A percentile compares a stretch with the other conserved stretches of the same genome.
These are phyloP conservation scores for Crocallis elinguaria DNA, from an alignment of 2,888 invertebrate species.

Conservation along the genomic window DNA sequence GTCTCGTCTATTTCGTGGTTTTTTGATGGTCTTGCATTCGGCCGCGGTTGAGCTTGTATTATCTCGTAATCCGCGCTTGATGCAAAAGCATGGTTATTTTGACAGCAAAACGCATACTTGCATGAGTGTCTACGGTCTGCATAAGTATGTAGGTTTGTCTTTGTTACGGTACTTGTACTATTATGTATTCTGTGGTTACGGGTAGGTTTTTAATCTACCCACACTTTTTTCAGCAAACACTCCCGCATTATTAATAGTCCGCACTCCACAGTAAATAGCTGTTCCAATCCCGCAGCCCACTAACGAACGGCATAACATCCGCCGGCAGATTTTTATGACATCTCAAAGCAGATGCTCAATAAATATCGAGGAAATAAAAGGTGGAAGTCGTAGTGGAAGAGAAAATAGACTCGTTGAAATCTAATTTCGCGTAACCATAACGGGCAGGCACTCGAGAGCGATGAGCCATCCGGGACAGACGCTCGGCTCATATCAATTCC, in stretches of 20 bases:
- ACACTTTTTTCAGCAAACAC: not conserved
- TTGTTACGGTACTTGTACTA: too few relatives aligned
- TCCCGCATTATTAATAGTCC: not conserved
- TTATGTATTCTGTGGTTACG: too few relatives aligned
- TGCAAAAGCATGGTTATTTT: too few relatives aligned
- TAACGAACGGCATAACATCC: conserved; percentile 32
- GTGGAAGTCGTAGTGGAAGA: conserved; percentile 62
- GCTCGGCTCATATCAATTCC: conserved; percentile 79
- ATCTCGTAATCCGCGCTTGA: too few relatives aligned
- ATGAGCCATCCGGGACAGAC: conserved; percentile 82
- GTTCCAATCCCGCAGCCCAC: conserved; percentile 25
- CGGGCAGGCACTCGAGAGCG: conserved; percentile 76
- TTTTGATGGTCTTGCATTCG: too few relatives aligned
- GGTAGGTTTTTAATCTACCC: conserved; percentile 1
- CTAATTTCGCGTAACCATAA: conserved; percentile 84
- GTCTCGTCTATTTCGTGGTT: too few relatives aligned
- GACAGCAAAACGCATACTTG: too few relatives aligned
- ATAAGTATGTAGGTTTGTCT: too few relatives aligned
- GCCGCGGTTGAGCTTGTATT: too few relatives aligned
- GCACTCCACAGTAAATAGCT: conserved; percentile 5
- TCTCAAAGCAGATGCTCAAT: conserved; percentile 53
- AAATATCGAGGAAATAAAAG: conserved; percentile 73
- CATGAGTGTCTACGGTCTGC: too few relatives aligned
- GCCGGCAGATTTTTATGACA: conserved; percentile 41
- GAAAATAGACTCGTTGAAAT: conserved; percentile 83